Base-by-base conservation (phyloP, 2,797 vertebrate species). In the Chromis chromis region DNA sequence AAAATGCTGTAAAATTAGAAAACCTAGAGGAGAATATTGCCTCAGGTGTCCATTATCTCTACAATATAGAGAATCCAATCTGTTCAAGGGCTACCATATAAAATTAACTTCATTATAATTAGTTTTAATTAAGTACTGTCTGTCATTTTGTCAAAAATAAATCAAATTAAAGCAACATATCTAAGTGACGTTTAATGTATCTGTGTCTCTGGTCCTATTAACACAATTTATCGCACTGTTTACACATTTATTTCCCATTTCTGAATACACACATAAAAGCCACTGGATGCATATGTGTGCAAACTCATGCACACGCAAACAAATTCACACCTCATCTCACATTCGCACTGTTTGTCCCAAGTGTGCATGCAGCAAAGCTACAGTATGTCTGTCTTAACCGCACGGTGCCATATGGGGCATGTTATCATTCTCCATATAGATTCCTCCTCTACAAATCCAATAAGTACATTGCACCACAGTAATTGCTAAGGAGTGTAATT, bases 401-500 rank as follows among this genome's bases (percentile, higher is more conserved):
- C 49, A 40, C 64, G 4, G 0, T 11, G 67, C 78, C 85, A 75
- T 89, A 76, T 75, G 76, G 72, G 60, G 27, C 54, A 66, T 77
- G 74, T 80, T 86, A 79, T 79, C 82, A 58, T 80, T 66, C 74
- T 78, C 73, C 77, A 63, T 84, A 84, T 81, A 84, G 68, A 81
- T 76, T 53, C 76, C 33, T 42, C 57, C 68, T 76, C 73, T 25
- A 14, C 74, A 87, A 82, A 85, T 84, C 80, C 81, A 78, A 81
- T 92, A 79, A 89, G 79, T 64, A 70, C 71, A 79, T 70, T 76
- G 72, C 76, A 60, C 74, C 84, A 72, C 85, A 76, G 81, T 92
- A 91, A 93, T 92, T 92, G 85, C 86, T 78, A 81, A 81, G 85
- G 72, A 90, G 84, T 88, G 86, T 91, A 88, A 89, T 82, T 91